Conservation (phyloP, 2,797 vertebrate species). For the Karalla daura region DNA sequence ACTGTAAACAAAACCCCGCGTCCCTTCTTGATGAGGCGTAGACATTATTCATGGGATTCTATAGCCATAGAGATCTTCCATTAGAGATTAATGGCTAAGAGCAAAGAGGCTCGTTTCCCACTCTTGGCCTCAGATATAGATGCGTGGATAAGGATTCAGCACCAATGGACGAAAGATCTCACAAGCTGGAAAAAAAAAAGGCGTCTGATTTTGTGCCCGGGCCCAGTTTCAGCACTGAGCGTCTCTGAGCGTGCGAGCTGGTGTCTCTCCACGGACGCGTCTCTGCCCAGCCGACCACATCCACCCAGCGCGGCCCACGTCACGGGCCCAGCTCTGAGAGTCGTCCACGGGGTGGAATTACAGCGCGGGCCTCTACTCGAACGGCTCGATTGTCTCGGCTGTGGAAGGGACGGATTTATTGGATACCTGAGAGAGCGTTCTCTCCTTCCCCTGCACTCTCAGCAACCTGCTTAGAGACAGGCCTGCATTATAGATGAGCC, state of each 20-base stretch:
- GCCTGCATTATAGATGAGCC: constrained; percentile 86
- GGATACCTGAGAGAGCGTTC: constrained; percentile 83
- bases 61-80: constrained; percentile 59
- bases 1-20: constrained; percentile 67
- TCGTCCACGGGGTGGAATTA: constrained; percentile 82
- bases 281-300: constrained; percentile 47
- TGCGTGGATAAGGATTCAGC: constrained; percentile 74
- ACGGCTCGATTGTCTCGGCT: constrained; percentile 75
- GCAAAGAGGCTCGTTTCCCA: constrained; percentile 49
- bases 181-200: constrained; percentile 5
- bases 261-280: constrained; percentile 9
- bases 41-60: constrained; percentile 78
- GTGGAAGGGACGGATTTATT: constrained; percentile 82
- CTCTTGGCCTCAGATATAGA: constrained; percentile 81
- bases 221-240: neutral
- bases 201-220: constrained; percentile 9
- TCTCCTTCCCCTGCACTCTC: constrained; percentile 87
- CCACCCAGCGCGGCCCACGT: constrained; percentile 49
- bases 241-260: constrained; percentile 14
- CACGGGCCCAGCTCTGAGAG: constrained; percentile 69
- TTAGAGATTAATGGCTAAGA: constrained; percentile 69
- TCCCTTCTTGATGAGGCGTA: constrained; percentile 56
- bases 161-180: neutral
- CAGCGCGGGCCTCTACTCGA: constrained; percentile 63
- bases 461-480: constrained; percentile 77